phyloP scores from a whole-genome alignment of 92 coral and sea anemone species.

The Phenganax marumi region DNA sequence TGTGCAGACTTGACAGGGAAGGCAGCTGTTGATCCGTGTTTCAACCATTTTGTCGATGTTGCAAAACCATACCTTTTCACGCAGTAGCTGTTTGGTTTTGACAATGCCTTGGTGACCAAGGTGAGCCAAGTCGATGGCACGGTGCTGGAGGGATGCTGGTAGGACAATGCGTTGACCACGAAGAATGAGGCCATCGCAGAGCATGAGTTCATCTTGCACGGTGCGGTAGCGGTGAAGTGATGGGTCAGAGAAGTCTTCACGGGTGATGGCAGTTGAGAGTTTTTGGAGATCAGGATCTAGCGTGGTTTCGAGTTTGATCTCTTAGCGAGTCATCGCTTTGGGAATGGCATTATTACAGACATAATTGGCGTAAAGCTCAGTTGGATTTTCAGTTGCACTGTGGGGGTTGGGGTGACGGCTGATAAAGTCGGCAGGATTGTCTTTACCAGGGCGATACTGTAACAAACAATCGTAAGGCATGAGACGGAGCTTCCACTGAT shows the following conservation, averaged over 20 bases:
- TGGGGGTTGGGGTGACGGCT: slow-evolving; percentile 47
- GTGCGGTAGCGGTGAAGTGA: not conserved
- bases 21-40: slow-evolving; percentile 16
- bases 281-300: not conserved
- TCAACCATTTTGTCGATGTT: slow-evolving; percentile 34
- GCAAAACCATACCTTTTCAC: slow-evolving; percentile 34
- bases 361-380: slow-evolving; percentile 14
- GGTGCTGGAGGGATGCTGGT: not conserved
- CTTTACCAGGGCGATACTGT: slow-evolving; percentile 57
- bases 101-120: slow-evolving; percentile 31
- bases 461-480: slow-evolving; percentile 57
- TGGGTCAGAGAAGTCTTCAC: not conserved
- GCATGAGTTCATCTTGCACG: not conserved
- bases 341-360: not conserved
- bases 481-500: slow-evolving; percentile 63
- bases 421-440: slow-evolving; percentile 56
- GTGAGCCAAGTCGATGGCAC: slow-evolving; percentile 8
- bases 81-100: slow-evolving; percentile 18
- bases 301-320: slow-evolving; percentile 8
- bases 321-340: slow-evolving; percentile 12
- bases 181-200: not conserved
- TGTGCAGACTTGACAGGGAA: slow-evolving; percentile 15
- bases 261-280: not conserved
- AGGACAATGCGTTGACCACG: slow-evolving; percentile 12
- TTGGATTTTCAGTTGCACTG: not conserved